Evolutionary conservation across 2,888 invertebrate species (phyloP).

Genomic region (Odontocerum albicorne): DNA sequence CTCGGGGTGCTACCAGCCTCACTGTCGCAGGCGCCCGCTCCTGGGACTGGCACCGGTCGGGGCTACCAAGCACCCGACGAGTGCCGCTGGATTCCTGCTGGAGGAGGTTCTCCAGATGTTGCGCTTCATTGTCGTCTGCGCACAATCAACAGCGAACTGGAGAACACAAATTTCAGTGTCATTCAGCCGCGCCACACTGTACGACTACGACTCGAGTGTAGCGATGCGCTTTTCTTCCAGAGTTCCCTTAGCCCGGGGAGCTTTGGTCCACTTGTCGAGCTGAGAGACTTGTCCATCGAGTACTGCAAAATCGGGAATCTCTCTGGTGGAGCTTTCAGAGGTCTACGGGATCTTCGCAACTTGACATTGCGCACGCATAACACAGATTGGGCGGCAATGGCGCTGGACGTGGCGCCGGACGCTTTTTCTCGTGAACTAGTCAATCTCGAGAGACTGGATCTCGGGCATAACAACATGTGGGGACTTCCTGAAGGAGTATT

Average conservation of each 20-base stretch:
- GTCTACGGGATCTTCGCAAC: constrained; percentile 74
- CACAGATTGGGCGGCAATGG: constrained; percentile 82
- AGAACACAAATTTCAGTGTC: constrained; percentile 81
- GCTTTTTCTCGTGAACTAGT: constrained; percentile 75
- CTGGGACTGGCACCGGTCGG: constrained; percentile 52
- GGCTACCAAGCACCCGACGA: constrained; percentile 81
- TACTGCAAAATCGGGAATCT: constrained; percentile 82
- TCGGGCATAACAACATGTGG: constrained; percentile 81
- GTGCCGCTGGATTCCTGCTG: constrained; percentile 76
- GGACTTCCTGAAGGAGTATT: constrained; percentile 74
- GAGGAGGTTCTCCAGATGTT: constrained; percentile 58
- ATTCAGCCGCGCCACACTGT: constrained; percentile 82
- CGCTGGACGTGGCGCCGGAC: constrained; percentile 72
- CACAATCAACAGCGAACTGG: constrained; percentile 79
- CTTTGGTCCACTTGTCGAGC: constrained; percentile 73
- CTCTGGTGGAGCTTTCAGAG: constrained; percentile 80
- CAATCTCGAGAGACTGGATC: constrained; percentile 71
- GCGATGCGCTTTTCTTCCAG: constrained; percentile 78
- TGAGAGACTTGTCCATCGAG: constrained; percentile 77
- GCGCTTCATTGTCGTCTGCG: constrained; percentile 73
- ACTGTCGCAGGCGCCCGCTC: constrained; percentile 43
- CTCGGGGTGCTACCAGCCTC: constrained; percentile 53
- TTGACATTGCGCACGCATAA: constrained; percentile 82
- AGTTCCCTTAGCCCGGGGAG: constrained; percentile 76
- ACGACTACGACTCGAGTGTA: constrained; percentile 74